Base-by-base conservation (phyloP, 92 coral and sea anemone genomes). In the Muricea muricata region DNA sequence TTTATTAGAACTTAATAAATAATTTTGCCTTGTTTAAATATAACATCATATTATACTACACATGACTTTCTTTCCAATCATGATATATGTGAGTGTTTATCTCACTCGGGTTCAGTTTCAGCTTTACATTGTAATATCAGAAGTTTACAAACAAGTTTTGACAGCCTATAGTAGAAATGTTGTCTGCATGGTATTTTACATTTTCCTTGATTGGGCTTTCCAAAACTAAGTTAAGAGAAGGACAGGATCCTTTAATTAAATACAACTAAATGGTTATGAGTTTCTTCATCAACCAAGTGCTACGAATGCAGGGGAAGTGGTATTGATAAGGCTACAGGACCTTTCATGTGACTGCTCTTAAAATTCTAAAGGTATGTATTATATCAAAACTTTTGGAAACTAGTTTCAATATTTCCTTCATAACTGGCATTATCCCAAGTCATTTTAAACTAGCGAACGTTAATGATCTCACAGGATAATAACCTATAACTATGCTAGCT, bases 211-310 rank as follows among this genome's bases (percentile, higher is more conserved):
- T 73, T 73, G 56, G 57, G 15, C 24, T 73, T 35, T 35, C 79
- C 45, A 60, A 73, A 46, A 73, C 56, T 41, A 39, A 73, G 20
- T 2, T 39, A 2, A 73, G 40, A 26, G 40, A 31, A 31, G 46
- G 45, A 0, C 56, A 73, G 48, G 57, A 40, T 40, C 31, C 29
- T 40, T 1, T 73, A 73, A 3, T 29, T n/a, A 73, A 73, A 39
- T n/a, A 33, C 25, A 73, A 26, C 28, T 81, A 21, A 31, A 83
- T 32, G 89, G 91, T 23, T 90, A 87, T 80, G 15, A 74, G 4
- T 90, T 90, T 84, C 0, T 82, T 25, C 83, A 91, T 11, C 90
- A 86, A 79, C 88, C 88, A 30, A 90, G 92, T 21, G 90, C n/a
- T n/a, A n/a, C n/a, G n/a, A n/a, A n/a, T n/a, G n/a, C n/a, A n/a